Percentiles rank a stretch among this genome's conserved stretches.
Conservation (phyloP, 2,113 vertebrate species). For the Tetraodon nigroviridis region DNA sequence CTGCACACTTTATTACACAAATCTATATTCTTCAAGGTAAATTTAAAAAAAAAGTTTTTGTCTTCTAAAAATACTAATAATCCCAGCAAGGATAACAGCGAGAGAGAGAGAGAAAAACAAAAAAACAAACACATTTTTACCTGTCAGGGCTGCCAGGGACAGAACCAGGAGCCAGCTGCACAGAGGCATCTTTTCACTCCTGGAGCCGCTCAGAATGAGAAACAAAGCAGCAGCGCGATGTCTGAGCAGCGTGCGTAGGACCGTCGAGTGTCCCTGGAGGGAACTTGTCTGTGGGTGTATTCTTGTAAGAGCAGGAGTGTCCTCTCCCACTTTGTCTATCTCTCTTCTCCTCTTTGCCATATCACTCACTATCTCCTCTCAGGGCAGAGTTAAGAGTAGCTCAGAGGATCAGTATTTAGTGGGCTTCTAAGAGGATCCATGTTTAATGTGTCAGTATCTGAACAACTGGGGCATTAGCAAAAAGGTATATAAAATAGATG, state of each 20-base stretch:
- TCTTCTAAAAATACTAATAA: neutral
- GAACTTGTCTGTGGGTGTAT: conserved; percentile 45
- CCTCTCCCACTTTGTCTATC: conserved; percentile 22
- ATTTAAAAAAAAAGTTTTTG: neutral
- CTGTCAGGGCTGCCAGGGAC: conserved; percentile 57
- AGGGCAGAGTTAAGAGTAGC: conserved; percentile 29
- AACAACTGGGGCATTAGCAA: no score
- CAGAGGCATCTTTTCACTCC: conserved; percentile 55
- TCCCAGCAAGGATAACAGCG: neutral
- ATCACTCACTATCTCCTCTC: conserved; percentile 50
- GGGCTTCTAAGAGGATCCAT: neutral
- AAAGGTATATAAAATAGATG: no score
- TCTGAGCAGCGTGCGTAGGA: conserved; percentile 36
- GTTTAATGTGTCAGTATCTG: neutral
- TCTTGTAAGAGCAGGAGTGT: conserved; percentile 39
- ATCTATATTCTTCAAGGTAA: no score
- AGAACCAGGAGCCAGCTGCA: conserved; percentile 58
- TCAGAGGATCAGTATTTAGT: conserved; percentile 23
- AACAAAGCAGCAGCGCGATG: conserved; percentile 41
- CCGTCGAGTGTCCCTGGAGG: conserved; percentile 39
- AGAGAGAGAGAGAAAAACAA: conserved; percentile 32
- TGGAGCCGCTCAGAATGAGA: conserved; percentile 35
- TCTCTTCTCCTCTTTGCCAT: conserved; percentile 14
- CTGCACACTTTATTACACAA: neutral
- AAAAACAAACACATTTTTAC: conserved; percentile 57